Conservation (phyloP, 1,140 invertebrate species). For the Dysdera silvatica region DNA sequence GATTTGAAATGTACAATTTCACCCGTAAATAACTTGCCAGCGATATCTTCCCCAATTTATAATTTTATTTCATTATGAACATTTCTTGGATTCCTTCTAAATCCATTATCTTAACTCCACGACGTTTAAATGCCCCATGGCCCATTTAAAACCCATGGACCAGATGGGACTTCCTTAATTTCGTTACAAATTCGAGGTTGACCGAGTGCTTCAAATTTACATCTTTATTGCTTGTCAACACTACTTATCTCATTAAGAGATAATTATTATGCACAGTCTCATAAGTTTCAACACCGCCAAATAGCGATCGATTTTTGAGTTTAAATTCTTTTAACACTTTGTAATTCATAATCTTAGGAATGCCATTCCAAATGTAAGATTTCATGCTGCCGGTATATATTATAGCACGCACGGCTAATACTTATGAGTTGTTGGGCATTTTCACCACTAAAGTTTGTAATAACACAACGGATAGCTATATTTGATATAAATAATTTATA, state of each 20-base stretch:
- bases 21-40: conserved; percentile 10
- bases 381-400: not conserved
- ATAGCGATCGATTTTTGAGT: no score
- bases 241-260: not conserved
- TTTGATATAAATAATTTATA: no score
- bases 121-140: no score
- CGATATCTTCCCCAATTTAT: conserved; percentile 7
- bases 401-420: not conserved
- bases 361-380: not conserved
- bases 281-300: not conserved
- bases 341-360: conserved; percentile 3
- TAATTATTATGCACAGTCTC: not conserved
- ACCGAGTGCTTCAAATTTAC: conserved; percentile 4
- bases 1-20: conserved; percentile 7
- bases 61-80: conserved; percentile 14
- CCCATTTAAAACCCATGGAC: not conserved
- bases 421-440: not conserved
- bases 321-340: not conserved
- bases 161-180: conserved; percentile 1
- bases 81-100: no score
- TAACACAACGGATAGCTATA: conserved; percentile 8
- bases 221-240: conserved; percentile 3
- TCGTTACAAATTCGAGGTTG: conserved; percentile 1
- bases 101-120: no score
- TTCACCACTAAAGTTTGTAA: conserved; percentile 10